phyloP scores from a whole-genome alignment of 2,113 vertebrate genomes.

The Plotosus lineatus region DNA sequence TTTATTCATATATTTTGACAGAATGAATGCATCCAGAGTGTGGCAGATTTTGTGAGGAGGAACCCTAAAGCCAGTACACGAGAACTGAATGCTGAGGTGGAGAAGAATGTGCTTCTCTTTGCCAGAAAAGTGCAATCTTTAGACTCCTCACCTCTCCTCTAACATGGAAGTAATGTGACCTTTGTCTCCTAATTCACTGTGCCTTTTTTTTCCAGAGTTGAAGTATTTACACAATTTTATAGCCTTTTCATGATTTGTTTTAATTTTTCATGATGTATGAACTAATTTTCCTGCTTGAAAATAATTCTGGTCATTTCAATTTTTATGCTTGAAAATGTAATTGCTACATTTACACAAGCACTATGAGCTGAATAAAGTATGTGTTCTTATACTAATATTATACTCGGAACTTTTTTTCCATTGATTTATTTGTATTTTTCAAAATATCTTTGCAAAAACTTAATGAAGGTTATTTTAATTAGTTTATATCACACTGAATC shows the following conservation, averaged over 20 bases:
- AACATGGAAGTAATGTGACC: conserved; percentile 49
- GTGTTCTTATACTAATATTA: background rate
- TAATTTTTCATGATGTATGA: background rate
- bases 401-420: background rate
- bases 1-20: conserved; percentile 54
- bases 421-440: background rate
- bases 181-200: background rate
- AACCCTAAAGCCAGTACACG: conserved; percentile 65
- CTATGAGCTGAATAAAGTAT: background rate
- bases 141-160: conserved; percentile 58
- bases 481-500: background rate
- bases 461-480: background rate
- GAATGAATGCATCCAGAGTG: conserved; percentile 68
- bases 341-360: background rate
- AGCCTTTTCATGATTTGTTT: background rate
- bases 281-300: background rate
- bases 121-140: conserved; percentile 66
- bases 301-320: background rate
- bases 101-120: conserved; percentile 72
- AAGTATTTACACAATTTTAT: background rate
- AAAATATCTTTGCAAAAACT: background rate
- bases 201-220: background rate
- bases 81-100: conserved; percentile 64
- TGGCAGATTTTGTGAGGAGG: conserved; percentile 64
- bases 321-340: conserved; percentile 5